These are phyloP conservation scores for Phortica variegata DNA, from an alignment of 1,140 invertebrate genomes.

Conservation along the genomic window DNA sequence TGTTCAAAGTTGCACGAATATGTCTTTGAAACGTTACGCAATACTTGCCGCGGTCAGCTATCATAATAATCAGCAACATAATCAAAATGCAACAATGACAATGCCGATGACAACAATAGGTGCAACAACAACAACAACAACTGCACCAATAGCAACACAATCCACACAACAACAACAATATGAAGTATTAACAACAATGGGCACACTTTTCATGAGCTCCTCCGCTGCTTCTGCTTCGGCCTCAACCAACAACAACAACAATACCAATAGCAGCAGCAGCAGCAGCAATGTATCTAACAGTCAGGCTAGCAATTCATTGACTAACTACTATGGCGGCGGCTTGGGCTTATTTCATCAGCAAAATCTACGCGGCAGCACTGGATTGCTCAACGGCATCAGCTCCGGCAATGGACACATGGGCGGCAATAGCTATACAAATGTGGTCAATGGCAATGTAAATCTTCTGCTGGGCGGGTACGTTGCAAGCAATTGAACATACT, in stretches of 20 bases:
- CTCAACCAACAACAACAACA: too few relatives aligned
- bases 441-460: slow-evolving; percentile 64
- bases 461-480: slow-evolving; percentile 65
- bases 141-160: background rate
- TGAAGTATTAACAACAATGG: too few relatives aligned
- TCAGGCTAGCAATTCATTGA: slow-evolving; percentile 12
- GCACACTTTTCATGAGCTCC: too few relatives aligned
- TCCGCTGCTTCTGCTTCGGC: too few relatives aligned
- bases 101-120: background rate
- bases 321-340: slow-evolving; percentile 46
- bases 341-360: slow-evolving; percentile 51
- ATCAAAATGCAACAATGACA: slow-evolving; percentile 6
- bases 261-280: background rate
- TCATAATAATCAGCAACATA: slow-evolving; percentile 29
- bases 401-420: slow-evolving; percentile 26
- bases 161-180: too few relatives aligned
- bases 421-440: slow-evolving; percentile 44
- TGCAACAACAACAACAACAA: slow-evolving; percentile 14
- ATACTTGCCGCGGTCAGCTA: slow-evolving; percentile 43
- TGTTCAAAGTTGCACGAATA: too few relatives aligned
- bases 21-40: slow-evolving; percentile 52
- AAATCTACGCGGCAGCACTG: slow-evolving; percentile 22
- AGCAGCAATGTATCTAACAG: slow-evolving; percentile 12
- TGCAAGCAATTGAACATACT: background rate
- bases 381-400: slow-evolving; percentile 24